phyloP scores from a whole-genome alignment of 2,797 vertebrate genomes.

The Hemitrygon akajei region DNA sequence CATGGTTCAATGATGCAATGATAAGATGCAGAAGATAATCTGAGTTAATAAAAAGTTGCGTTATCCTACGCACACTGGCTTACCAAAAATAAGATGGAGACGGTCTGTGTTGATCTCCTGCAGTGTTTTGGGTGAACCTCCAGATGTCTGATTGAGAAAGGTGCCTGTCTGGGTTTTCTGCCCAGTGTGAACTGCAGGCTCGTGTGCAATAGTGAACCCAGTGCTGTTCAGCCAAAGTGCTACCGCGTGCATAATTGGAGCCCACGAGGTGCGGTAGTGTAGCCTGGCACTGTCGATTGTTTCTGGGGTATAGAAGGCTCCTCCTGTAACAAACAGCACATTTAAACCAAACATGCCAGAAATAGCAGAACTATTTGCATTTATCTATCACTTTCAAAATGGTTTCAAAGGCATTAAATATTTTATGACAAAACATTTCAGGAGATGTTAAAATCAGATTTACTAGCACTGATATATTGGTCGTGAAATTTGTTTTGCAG shows the following conservation, averaged over 20 bases:
- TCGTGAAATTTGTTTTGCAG: too few relatives aligned
- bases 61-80: conserved; percentile 40
- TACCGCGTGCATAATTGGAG: conserved; percentile 86
- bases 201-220: conserved; percentile 68
- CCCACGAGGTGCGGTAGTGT: conserved; percentile 93
- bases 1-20: background rate
- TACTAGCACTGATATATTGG: too few relatives aligned
- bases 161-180: conserved; percentile 56
- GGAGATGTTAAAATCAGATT: background rate
- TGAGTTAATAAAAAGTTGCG: background rate
- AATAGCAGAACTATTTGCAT: background rate
- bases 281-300: conserved; percentile 92
- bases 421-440: background rate
- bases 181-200: conserved; percentile 54
- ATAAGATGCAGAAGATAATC: too few relatives aligned
- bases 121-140: conserved; percentile 61
- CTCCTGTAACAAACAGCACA: conserved; percentile 61
- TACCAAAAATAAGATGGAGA: conserved; percentile 94
- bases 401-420: background rate
- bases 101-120: conserved; percentile 81
- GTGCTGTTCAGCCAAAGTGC: conserved; percentile 88
- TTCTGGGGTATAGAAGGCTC: conserved; percentile 97
- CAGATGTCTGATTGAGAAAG: conserved; percentile 58
- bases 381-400: background rate
- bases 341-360: background rate